These are phyloP conservation scores for Lophius piscatorius DNA, from an alignment of 2,113 vertebrate species.

Conservation along the genomic window DNA sequence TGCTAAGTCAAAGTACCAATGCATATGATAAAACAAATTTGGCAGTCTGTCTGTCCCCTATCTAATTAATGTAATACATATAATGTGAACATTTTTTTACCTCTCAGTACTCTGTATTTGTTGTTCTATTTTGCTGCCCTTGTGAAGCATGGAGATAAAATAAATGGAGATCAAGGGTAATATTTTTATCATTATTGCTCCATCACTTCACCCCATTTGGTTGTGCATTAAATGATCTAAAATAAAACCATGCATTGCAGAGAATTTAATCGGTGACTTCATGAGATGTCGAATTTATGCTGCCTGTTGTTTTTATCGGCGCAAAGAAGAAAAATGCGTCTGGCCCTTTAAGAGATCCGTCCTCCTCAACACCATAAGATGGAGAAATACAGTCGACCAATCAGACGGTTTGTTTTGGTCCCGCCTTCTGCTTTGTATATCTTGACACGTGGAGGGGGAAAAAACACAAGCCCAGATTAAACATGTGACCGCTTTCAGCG, in stretches of 20 bases:
- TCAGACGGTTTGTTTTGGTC: slow-evolving; percentile 75
- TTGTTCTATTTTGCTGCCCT: too few relatives aligned
- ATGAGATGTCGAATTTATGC: slow-evolving; percentile 14
- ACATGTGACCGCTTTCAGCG: slow-evolving; percentile 67
- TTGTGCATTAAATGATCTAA: neutral
- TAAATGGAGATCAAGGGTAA: too few relatives aligned
- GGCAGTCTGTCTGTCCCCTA: too few relatives aligned
- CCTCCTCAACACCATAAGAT: slow-evolving; percentile 50
- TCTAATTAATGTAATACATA: too few relatives aligned
- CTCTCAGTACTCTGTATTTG: too few relatives aligned
- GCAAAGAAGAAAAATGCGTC: slow-evolving; percentile 4
- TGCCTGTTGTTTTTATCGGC: slow-evolving; percentile 31
- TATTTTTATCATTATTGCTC: too few relatives aligned
- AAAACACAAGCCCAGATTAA: slow-evolving; percentile 61
- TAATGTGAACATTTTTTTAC: too few relatives aligned
- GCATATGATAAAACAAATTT: too few relatives aligned
- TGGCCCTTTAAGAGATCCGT: slow-evolving; percentile 67
- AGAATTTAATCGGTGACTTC: neutral
- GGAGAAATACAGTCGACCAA: slow-evolving; percentile 66
- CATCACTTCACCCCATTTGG: neutral
- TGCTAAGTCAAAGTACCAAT: too few relatives aligned
- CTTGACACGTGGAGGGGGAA: slow-evolving; percentile 76
- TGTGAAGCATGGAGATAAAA: too few relatives aligned
- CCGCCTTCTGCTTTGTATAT: slow-evolving; percentile 62
- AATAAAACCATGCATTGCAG: too few relatives aligned